phyloP scores from a whole-genome alignment of 2,888 invertebrate species.

The Lasioglossum zephyrum region DNA sequence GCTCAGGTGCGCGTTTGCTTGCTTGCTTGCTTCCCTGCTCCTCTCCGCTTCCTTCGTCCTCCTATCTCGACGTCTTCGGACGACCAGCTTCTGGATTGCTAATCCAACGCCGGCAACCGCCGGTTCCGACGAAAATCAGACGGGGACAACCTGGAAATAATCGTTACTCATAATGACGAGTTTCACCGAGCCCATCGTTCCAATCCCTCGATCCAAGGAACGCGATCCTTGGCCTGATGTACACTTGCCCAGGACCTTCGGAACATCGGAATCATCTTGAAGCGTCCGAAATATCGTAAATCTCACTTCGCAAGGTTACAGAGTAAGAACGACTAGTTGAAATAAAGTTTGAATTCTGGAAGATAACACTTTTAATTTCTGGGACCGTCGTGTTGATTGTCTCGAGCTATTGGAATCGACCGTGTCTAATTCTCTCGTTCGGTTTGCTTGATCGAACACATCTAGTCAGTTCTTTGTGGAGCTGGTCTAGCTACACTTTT shows the following conservation, averaged over 20 bases:
- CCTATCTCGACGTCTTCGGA: slow-evolving; percentile 63
- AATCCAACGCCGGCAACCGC: slow-evolving; percentile 59
- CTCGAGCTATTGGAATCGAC: no score
- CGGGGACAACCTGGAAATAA: slow-evolving; percentile 33
- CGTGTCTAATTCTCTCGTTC: no score
- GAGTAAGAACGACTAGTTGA: no score
- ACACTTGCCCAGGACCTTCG: neutral
- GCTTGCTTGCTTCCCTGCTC: slow-evolving; percentile 21
- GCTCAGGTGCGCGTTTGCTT: slow-evolving; percentile 61
- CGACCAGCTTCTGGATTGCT: slow-evolving; percentile 71
- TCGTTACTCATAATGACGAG: slow-evolving; percentile 43
- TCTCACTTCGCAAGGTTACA: no score
- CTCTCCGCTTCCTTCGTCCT: slow-evolving; percentile 59
- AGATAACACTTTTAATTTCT: no score
- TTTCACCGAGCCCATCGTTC: neutral
- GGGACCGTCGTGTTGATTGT: no score
- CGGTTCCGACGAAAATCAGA: slow-evolving; percentile 48
- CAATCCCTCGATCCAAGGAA: neutral
- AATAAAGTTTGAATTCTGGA: no score
- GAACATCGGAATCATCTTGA: neutral
- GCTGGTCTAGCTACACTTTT: neutral
- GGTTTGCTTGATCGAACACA: no score
- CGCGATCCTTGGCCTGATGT: neutral
- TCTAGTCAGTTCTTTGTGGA: neutral
- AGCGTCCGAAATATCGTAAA: no score